Base-by-base conservation (phyloP, 2,888 invertebrate genomes). In the Aethes cnicana region DNA sequence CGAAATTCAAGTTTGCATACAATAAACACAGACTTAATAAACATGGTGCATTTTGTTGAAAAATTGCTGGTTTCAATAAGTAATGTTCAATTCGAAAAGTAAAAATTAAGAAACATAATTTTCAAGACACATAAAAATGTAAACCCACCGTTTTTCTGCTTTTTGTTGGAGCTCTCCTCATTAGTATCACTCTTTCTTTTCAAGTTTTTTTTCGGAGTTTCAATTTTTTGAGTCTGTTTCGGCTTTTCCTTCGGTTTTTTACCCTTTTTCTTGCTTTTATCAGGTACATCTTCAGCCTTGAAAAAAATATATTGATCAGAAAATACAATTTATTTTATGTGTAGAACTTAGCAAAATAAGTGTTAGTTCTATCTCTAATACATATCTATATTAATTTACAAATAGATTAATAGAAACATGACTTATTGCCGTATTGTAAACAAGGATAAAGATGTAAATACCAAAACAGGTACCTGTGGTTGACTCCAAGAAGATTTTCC, bases 401-500 rank as follows among this genome's bases (percentile, higher is more conserved):
- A n/a, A 7, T 17, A 17, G 17, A 16, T 5, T 9, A 9, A 8
- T 4, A 17, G n/a, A n/a, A 17, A 17, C 6, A 1, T 28, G 2
- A 3, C 2, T 16, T 28, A 37, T 11, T 14, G 18, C 18, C 23
- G 43, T 21, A 21, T 18, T 44, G 25, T 53, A 44, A 44, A 47
- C 42, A 47, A 54, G 54, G 62, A 59, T 33, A 25, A 25, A 32
- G 14, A n/a, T n/a, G 26, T 11, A 61, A 72, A 64, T 65, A 70
- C 68, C 59, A 69, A 76, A 74, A 77, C 71, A 71, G n/a, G n/a
- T 71, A 88, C 89, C 81, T 79, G 77, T 47, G 89, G 88, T 72
- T 80, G 70, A 21, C 80, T 79, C 89, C 89, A 89, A 55, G 81
- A 85, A 54, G 89, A 88, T 68, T 81, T 84, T 56, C 88, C 88